These are phyloP conservation scores for Peromyscus leucopus DNA, from an alignment of 2,113 vertebrate species.

Conservation along the genomic window DNA sequence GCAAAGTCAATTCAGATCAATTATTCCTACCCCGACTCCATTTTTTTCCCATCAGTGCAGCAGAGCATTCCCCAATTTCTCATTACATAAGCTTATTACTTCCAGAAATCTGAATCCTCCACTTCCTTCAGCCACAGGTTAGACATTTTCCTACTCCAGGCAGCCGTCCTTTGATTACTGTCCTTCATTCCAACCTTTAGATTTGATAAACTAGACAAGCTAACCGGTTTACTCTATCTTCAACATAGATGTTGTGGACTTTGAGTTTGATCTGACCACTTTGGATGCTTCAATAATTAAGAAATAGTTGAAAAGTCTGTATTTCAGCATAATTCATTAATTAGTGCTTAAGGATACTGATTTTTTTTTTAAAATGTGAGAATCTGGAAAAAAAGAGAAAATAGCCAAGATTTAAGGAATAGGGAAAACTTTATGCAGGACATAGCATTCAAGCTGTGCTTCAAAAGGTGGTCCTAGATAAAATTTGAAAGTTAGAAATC, in stretches of 20 bases:
- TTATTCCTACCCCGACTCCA: background rate
- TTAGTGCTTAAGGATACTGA: background rate
- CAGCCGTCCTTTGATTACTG: background rate
- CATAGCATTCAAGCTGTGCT: background rate
- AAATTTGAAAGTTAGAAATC: background rate
- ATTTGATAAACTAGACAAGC: background rate
- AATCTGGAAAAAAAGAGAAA: background rate
- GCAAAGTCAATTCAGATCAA: background rate
- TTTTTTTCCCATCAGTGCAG: background rate
- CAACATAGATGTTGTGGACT: background rate
- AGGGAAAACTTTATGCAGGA: background rate
- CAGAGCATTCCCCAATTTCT: background rate
- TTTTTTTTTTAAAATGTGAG: background rate
- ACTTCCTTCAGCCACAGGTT: background rate
- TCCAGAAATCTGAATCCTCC: background rate
- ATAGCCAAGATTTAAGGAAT: background rate
- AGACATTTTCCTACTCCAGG: background rate
- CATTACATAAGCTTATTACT: background rate
- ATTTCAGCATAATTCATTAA: background rate
- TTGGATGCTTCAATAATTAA: background rate
- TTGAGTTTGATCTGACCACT: background rate
- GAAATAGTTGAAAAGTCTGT: background rate
- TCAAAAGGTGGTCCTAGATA: background rate
- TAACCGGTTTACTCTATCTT: background rate
- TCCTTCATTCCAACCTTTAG: background rate